Percentiles rank a stretch among this genome's conserved stretches.
phyloP scores from a whole-genome alignment of 1,140 invertebrate species.

The Holotrichia oblita region DNA sequence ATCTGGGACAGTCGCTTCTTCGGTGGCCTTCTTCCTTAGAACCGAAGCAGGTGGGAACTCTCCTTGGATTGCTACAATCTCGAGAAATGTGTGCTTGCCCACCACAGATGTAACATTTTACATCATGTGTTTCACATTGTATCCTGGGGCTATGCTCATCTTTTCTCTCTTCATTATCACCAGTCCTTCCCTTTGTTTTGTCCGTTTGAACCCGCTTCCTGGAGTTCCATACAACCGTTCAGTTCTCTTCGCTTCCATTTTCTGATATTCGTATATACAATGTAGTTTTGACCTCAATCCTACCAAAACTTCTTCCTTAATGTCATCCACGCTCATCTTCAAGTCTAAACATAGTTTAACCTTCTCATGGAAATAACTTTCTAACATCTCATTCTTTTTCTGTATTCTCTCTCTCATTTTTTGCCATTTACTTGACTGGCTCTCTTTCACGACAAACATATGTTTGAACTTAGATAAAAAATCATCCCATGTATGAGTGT shows the following conservation, averaged over 20 bases:
- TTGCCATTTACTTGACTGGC: background rate
- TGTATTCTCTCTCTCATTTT: background rate
- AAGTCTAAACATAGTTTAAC: background rate
- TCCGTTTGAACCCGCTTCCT: background rate
- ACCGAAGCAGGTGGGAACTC: no score
- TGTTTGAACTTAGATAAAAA: background rate
- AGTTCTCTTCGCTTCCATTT: constrained; percentile 9
- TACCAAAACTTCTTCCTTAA: background rate
- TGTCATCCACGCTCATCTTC: background rate
- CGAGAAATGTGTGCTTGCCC: background rate
- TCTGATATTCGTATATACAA: background rate
- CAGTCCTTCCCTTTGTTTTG: background rate
- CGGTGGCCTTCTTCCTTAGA: no score
- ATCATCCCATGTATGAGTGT: background rate
- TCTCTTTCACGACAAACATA: background rate
- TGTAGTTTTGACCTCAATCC: background rate
- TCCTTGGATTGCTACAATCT: background rate
- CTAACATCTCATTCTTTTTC: background rate
- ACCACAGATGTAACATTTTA: background rate
- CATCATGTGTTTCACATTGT: background rate
- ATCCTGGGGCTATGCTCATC: background rate
- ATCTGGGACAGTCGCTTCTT: no score
- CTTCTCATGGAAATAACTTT: background rate
- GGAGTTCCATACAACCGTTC: background rate
- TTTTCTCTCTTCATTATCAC: background rate